Evolutionary conservation across 2,113 vertebrate genomes (phyloP).

Genomic region (Xenotilapia leptura): DNA sequence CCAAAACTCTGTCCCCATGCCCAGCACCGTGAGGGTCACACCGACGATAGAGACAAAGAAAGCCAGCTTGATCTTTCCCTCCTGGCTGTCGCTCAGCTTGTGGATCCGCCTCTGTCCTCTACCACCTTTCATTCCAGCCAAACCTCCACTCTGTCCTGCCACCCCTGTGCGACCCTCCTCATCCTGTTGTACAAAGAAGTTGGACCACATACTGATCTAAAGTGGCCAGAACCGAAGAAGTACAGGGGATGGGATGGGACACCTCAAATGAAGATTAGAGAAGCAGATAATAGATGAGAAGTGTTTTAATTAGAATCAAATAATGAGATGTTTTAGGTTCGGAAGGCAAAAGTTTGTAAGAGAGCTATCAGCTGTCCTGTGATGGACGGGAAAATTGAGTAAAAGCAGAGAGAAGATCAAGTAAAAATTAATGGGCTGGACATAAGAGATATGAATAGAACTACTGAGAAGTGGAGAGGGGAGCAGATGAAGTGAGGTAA

Average conservation of each 20-base stretch:
- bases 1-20: slow-evolving; percentile 89
- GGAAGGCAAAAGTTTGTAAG: neutral
- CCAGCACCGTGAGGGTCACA: slow-evolving; percentile 78
- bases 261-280: neutral
- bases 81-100: slow-evolving; percentile 76
- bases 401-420: neutral
- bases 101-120: slow-evolving; percentile 57
- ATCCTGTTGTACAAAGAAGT: slow-evolving; percentile 81
- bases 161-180: slow-evolving; percentile 66
- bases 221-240: neutral
- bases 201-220: slow-evolving; percentile 81
- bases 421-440: neutral
- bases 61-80: slow-evolving; percentile 81
- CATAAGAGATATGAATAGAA: slow-evolving; percentile 3
- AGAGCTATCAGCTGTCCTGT: neutral
- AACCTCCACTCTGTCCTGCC: slow-evolving; percentile 41
- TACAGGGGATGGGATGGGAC: neutral
- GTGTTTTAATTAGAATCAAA: neutral
- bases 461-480: neutral
- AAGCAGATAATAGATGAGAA: neutral
- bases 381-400: neutral
- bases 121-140: slow-evolving; percentile 38
- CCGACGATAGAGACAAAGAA: slow-evolving; percentile 77
- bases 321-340: neutral
- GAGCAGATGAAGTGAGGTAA: neutral